phyloP scores from a whole-genome alignment of 2,113 vertebrate species.

The Notechis scutatus region DNA sequence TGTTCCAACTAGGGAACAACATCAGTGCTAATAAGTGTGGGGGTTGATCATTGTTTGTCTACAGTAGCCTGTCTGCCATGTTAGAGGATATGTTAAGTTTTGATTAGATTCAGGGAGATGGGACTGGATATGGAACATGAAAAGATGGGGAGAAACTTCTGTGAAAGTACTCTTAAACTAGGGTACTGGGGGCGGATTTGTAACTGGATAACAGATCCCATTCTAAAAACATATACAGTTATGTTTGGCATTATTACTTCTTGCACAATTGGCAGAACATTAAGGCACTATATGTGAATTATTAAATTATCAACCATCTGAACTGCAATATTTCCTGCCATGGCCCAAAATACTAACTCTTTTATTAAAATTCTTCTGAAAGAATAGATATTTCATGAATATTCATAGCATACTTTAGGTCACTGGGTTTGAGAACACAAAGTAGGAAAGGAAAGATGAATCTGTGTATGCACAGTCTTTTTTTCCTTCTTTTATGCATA shows the following conservation, averaged over 20 bases:
- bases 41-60: neutral
- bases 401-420: constrained; percentile 24
- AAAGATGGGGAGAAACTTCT: neutral
- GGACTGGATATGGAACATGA: neutral
- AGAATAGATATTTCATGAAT: constrained; percentile 11
- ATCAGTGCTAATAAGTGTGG: neutral
- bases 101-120: neutral
- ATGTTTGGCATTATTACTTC: neutral
- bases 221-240: neutral
- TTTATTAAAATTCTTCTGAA: constrained; percentile 7
- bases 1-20: neutral
- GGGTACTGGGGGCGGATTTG: neutral
- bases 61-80: neutral
- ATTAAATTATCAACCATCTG: neutral
- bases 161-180: neutral
- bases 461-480: neutral
- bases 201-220: neutral
- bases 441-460: neutral
- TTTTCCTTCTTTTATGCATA: neutral
- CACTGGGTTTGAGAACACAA: neutral
- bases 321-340: constrained; percentile 7
- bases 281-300: neutral
- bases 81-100: neutral
- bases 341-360: neutral
- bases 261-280: neutral